A percentile compares a stretch with the other conserved stretches of the same genome.
Conservation (phyloP, 2,888 invertebrate species). For the Tipula lateralis region DNA sequence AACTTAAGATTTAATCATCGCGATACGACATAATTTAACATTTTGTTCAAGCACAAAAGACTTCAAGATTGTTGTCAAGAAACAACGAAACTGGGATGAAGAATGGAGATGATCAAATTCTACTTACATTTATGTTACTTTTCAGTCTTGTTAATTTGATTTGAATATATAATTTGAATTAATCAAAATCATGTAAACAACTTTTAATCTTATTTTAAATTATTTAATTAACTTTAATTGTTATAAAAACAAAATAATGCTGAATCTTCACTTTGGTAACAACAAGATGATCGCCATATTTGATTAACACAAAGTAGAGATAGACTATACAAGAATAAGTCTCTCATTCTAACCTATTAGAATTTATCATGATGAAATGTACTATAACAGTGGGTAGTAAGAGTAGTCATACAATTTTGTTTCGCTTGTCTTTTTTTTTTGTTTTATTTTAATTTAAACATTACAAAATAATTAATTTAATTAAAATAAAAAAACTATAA, state of each 20-base stretch:
- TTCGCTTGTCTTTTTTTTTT: background rate
- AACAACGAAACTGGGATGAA: background rate
- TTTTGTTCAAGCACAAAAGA: background rate
- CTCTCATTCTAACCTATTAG: too few species aligned
- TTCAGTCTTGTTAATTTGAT: background rate
- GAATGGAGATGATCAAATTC: background rate
- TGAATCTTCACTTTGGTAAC: background rate
- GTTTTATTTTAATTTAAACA: background rate
- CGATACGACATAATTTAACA: background rate
- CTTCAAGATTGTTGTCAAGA: background rate
- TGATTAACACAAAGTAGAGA: background rate
- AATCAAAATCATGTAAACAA: background rate
- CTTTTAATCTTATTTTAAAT: background rate
- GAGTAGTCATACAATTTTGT: background rate
- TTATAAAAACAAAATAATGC: background rate
- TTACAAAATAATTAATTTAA: background rate
- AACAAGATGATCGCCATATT: background rate
- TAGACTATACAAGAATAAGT: too few species aligned
- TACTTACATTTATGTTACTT: background rate
- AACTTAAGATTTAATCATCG: background rate
- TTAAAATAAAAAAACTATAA: background rate
- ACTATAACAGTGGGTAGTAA: background rate
- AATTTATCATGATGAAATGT: background rate
- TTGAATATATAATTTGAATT: background rate
- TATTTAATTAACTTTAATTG: background rate